phyloP scores from a whole-genome alignment of 2,797 vertebrate species.

The Coranthus polyacanthus region DNA sequence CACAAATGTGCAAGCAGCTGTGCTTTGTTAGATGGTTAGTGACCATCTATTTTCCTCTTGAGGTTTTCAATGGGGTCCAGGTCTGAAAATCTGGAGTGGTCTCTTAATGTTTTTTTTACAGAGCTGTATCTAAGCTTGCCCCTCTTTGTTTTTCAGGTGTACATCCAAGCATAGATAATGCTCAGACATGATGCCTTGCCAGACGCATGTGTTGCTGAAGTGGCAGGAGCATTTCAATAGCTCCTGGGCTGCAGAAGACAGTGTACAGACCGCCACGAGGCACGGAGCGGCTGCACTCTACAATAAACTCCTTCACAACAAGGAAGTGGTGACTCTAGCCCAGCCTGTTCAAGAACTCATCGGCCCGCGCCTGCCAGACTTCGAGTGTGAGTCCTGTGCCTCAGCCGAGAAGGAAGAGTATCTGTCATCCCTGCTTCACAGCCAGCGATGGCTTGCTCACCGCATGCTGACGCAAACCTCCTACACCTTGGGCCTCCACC shows the following conservation, averaged over 20 bases:
- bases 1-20: too few relatives aligned
- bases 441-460: conserved; percentile 86
- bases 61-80: too few relatives aligned
- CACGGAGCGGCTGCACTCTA: conserved; percentile 82
- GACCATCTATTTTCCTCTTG: too few relatives aligned
- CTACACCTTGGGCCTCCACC: conserved; percentile 85
- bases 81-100: too few relatives aligned
- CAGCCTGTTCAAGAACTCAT: conserved; percentile 87
- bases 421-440: conserved; percentile 84
- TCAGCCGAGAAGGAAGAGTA: conserved; percentile 86
- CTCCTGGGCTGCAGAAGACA: conserved; percentile 88
- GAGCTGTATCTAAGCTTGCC: background rate
- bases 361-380: conserved; percentile 87
- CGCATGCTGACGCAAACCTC: conserved; percentile 85
- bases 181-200: conserved; percentile 87
- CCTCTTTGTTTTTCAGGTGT: conserved; percentile 63
- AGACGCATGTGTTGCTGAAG: conserved; percentile 88
- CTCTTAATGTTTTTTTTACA: background rate
- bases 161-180: conserved; percentile 79
- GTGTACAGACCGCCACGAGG: conserved; percentile 77
- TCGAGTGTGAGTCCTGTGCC: conserved; percentile 85
- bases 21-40: too few relatives aligned
- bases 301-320: conserved; percentile 85
- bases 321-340: conserved; percentile 87
- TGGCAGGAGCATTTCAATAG: conserved; percentile 91